Evolutionary conservation across 2,888 invertebrate genomes (phyloP).

Genomic region (Synergus itoensis): DNA sequence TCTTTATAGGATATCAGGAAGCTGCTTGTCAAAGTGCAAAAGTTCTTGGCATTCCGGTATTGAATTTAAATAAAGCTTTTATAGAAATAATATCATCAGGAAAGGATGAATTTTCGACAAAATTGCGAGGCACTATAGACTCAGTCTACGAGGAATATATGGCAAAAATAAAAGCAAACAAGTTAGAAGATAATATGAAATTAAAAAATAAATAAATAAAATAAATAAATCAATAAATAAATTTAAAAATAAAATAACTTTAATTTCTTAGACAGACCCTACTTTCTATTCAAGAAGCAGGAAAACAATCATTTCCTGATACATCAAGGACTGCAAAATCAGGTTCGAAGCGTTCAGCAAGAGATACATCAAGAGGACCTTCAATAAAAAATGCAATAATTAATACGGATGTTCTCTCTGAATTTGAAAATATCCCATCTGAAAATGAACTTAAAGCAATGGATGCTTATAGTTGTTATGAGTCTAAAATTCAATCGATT

Average conservation of each 20-base stretch:
- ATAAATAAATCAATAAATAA: not conserved
- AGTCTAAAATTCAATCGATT: slow-evolving; percentile 64
- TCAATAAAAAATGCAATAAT: slow-evolving; percentile 16
- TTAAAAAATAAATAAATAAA: not conserved
- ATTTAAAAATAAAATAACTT: not conserved
- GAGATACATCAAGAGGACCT: not conserved
- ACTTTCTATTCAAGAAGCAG: slow-evolving; percentile 1
- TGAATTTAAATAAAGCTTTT: slow-evolving; percentile 63
- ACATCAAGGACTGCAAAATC: not conserved
- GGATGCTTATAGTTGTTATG: slow-evolving; percentile 63
- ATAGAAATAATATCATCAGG: slow-evolving; percentile 61
- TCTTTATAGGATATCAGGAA: slow-evolving; percentile 77
- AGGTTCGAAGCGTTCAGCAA: slow-evolving; percentile 13
- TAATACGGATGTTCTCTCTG: not conserved
- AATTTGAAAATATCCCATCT: slow-evolving; percentile 55
- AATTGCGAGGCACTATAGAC: slow-evolving; percentile 63
- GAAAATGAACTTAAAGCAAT: slow-evolving; percentile 57
- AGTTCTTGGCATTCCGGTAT: slow-evolving; percentile 59
- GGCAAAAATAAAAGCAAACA: slow-evolving; percentile 44
- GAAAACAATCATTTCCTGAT: not conserved
- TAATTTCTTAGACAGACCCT: not conserved
- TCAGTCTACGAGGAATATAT: slow-evolving; percentile 59
- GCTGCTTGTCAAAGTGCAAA: slow-evolving; percentile 78
- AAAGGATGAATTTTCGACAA: slow-evolving; percentile 52
- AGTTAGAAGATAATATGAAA: slow-evolving; percentile 41